Percentiles rank a stretch among this genome's conserved stretches.
phyloP scores from a whole-genome alignment of 1,140 invertebrate species.

The Apis cerana region DNA sequence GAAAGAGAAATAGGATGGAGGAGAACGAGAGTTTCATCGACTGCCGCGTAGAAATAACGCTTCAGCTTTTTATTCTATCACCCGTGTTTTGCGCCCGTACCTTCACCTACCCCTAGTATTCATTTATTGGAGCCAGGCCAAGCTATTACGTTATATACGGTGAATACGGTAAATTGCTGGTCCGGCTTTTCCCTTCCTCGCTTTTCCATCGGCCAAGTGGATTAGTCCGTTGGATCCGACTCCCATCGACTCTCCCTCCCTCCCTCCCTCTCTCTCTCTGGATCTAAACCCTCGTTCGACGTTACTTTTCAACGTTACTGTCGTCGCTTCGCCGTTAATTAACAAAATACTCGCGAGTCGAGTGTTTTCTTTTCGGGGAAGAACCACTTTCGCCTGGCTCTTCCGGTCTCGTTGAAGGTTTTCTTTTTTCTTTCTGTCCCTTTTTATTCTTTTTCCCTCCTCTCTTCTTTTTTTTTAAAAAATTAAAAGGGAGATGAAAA shows the following conservation, averaged over 20 bases:
- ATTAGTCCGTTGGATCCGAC: constrained; percentile 22
- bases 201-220: constrained; percentile 31
- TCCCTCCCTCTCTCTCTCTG: background rate
- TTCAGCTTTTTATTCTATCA: constrained; percentile 31
- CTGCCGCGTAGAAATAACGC: constrained; percentile 23
- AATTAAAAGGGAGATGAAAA: background rate
- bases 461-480: background rate
- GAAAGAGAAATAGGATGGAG: background rate
- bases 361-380: constrained; percentile 6
- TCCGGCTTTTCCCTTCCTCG: constrained; percentile 19
- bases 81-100: background rate
- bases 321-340: constrained; percentile 24
- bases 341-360: constrained; percentile 27
- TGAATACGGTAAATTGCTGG: constrained; percentile 41
- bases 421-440: background rate
- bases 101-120: background rate
- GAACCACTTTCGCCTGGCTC: background rate
- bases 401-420: background rate
- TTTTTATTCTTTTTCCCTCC: background rate
- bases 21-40: background rate
- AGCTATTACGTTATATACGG: constrained; percentile 45
- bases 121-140: constrained; percentile 43
- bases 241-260: too few species aligned
- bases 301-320: constrained; percentile 26
- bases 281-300: background rate